Evolutionary conservation across 2,113 vertebrate species (phyloP), one percentile per base, ranked within the genome.

Genomic region (Perccottus glenii): DNA sequence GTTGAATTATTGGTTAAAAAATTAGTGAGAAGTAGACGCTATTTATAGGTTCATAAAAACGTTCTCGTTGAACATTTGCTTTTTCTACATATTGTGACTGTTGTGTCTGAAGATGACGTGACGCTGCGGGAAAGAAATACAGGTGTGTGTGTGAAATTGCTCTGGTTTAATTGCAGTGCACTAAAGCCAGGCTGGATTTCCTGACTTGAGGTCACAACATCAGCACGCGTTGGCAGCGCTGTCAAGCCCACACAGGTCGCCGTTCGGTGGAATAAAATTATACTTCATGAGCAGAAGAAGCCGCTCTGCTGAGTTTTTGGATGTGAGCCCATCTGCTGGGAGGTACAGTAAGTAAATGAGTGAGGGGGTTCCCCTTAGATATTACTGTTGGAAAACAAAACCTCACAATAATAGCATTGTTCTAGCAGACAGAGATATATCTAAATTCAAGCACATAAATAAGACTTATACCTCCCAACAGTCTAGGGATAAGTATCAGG

Each of bases 241-340:
- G 65, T 27, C 82, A 81, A 90, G 91, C 92, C 91, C 92, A 92
- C 87, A 91, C 91, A 92, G 43, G 16, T 1, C 11, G 27, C 44
- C 62, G 65, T 73, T 60, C 7, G 78, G 52, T 85, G 87, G 74
- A 90, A 66, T 79, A 80, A 90, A 80, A 93, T 86, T 84, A 91
- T 87, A 74, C 92, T 89, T 79, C 90, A 84, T 14, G 49, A 86
- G 5, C 27, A 80, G 75, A 73, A 83, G 73, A 58, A 15, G 62
- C 89, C 85, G 51, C 85, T 42, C 4, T 11, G 81, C 89, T 89
- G 75, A 80, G 82, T 88, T 74, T 60, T 73, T 89, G 90, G 88
- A 89, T 86, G 73, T 70, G 86, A 11, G 83, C 85, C 89, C 63
- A 62, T 55, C 74, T 70, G 60, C 9, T 6, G 6, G 75, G 67